Base-by-base conservation (phyloP, 2,797 vertebrate genomes). In the Chiroxiphia lanceolata region DNA sequence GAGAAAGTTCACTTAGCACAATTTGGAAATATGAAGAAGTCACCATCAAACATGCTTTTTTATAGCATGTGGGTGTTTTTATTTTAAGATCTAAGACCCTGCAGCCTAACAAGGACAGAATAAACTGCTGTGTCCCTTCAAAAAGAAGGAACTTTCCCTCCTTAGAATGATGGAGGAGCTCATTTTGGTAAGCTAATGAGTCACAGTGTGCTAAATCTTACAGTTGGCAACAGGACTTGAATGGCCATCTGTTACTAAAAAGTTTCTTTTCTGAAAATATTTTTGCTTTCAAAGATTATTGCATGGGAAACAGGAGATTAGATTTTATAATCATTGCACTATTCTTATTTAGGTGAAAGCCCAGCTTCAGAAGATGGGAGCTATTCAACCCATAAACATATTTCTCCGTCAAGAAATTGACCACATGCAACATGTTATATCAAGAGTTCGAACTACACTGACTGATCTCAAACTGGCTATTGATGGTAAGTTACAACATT, bases 401-500 rank as follows among this genome's bases (percentile, higher is more conserved):
- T 99, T 99, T 96, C 97, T 99, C 34, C 96, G 95, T 10, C 99
- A 99, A 95, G 99, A 99, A 97, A 96, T 99, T 84, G 98, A 99
- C 91, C 97, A 98, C 47, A 99, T 99, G 98, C 98, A 99, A 78
- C 97, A 97, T 31, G 97, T 99, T 93, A 97, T 98, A 71, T 93
- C 97, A 69, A 95, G 93, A 18, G 98, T 99, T 51, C 97, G 98
- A 92, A 92, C 88, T 92, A 98, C 98, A 23, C 97, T 99, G 92
- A 98, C 93, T 26, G 98, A 99, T 96, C 98, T 99, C 48, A 97
- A 97, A 59, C 95, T 99, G 89, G 98, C 98, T 89, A 99, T 99
- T 6, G 98, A 99, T 40, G 98, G 98, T 98, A 84, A 94, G 97
- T 93, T 72, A 33, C 50, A 67, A 3, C 50, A 53, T 68, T 68